These are phyloP conservation scores for Elysia crispata DNA, from an alignment of 2,888 invertebrate genomes.

Conservation along the genomic window DNA sequence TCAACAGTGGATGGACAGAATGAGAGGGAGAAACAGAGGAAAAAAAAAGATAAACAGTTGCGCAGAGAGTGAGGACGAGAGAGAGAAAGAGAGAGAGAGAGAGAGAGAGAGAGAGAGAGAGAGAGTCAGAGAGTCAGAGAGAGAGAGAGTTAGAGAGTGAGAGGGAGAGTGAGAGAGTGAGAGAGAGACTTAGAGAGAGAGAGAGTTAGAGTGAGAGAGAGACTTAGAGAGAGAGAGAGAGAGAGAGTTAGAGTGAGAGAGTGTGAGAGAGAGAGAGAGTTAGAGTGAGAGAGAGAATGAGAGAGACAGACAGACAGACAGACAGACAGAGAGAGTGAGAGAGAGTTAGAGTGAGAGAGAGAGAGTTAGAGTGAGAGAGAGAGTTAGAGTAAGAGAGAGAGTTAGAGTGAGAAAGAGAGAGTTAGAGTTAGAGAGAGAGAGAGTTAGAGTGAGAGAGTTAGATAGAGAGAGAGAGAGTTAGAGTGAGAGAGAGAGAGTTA, in stretches of 20 bases:
- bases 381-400: not conserved
- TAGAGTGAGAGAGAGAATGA: not conserved
- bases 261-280: not conserved
- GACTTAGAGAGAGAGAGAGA: no score
- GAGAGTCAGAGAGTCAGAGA: not conserved
- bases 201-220: not conserved
- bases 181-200: not conserved
- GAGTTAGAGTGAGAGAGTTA: no score
- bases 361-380: no score
- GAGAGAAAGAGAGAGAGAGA: conserved; percentile 6
- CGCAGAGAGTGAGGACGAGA: not conserved
- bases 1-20: no score
- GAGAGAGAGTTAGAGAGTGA: not conserved
- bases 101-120: conserved; percentile 21
- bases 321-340: no score
- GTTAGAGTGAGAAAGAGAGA: no score
- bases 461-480: no score
- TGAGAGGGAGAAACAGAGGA: not conserved
- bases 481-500: no score
- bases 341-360: no score
- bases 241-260: not conserved
- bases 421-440: no score
- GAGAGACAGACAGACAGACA: not conserved
- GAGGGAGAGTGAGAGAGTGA: not conserved
- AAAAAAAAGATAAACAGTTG: not conserved